Evolutionary conservation across 2,888 invertebrate species (phyloP).

Genomic region (Elgonia sp.): DNA sequence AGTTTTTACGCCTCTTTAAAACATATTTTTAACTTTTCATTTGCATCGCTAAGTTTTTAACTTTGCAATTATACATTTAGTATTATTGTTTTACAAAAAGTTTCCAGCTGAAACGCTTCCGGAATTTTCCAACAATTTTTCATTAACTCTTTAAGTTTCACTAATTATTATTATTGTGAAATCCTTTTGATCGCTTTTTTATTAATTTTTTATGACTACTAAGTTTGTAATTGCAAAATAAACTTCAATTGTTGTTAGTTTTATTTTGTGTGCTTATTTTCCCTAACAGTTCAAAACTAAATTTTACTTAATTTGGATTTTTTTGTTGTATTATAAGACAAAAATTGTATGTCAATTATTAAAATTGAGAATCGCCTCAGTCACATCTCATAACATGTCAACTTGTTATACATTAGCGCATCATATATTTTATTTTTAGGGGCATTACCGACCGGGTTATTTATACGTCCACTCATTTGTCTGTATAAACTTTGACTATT

Average conservation of each 20-base stretch:
- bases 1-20: constrained; percentile 10
- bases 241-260: too few species aligned
- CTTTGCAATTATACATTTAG: not conserved
- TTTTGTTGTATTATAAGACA: not conserved
- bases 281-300: not conserved
- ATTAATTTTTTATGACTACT: not conserved
- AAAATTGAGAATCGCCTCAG: constrained; percentile 31
- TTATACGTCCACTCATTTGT: constrained; percentile 30
- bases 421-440: constrained; percentile 48
- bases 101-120: not conserved
- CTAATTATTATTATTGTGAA: too few species aligned
- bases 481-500: constrained; percentile 36
- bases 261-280: not conserved
- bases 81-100: not conserved
- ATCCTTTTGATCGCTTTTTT: too few species aligned
- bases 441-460: constrained; percentile 21
- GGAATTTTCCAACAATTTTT: too few species aligned
- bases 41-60: constrained; percentile 16
- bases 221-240: too few species aligned
- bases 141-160: too few species aligned
- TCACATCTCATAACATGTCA: constrained; percentile 26
- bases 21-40: constrained; percentile 15
- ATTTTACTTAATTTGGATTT: not conserved
- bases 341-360: constrained; percentile 23
- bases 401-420: constrained; percentile 27